phyloP scores from a whole-genome alignment of 2,888 invertebrate species.

The Pharmacophagus antenor region DNA sequence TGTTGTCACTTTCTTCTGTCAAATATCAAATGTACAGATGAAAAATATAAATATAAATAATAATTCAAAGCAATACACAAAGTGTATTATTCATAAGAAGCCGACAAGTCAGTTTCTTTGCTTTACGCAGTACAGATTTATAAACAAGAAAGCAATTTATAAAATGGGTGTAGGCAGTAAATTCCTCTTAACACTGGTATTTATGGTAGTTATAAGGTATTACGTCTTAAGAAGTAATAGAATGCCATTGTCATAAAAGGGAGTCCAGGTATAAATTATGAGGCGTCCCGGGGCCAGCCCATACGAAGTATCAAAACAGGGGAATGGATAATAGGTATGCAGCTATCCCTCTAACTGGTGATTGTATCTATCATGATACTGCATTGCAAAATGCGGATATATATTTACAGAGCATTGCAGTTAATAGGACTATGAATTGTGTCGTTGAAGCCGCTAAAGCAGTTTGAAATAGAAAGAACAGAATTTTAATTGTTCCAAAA shows the following conservation, averaged over 20 bases:
- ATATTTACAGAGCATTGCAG: background rate
- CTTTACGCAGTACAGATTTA: slow-evolving; percentile 20
- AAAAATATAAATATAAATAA: slow-evolving; percentile 4
- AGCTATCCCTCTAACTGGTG: slow-evolving; percentile 6
- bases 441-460: too few relatives aligned
- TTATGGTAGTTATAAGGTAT: slow-evolving; percentile 27
- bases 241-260: slow-evolving; percentile 30
- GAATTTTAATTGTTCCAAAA: too few relatives aligned
- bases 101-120: slow-evolving; percentile 14
- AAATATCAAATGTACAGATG: background rate
- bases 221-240: slow-evolving; percentile 31
- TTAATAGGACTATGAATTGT: background rate
- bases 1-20: background rate
- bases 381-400: background rate
- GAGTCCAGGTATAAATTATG: slow-evolving; percentile 25
- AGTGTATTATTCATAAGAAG: slow-evolving; percentile 5
- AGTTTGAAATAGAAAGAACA: background rate
- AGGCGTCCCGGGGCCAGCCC: slow-evolving; percentile 18
- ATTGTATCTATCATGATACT: background rate
- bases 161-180: slow-evolving; percentile 29
- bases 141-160: slow-evolving; percentile 25
- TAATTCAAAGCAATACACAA: slow-evolving; percentile 5
- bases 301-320: slow-evolving; percentile 16
- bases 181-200: slow-evolving; percentile 28
- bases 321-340: slow-evolving; percentile 6